Percentiles rank a stretch among this genome's conserved stretches.
Evolutionary conservation across 2,888 invertebrate species (phyloP).

Genomic region (Rhogogaster chlorosoma): DNA sequence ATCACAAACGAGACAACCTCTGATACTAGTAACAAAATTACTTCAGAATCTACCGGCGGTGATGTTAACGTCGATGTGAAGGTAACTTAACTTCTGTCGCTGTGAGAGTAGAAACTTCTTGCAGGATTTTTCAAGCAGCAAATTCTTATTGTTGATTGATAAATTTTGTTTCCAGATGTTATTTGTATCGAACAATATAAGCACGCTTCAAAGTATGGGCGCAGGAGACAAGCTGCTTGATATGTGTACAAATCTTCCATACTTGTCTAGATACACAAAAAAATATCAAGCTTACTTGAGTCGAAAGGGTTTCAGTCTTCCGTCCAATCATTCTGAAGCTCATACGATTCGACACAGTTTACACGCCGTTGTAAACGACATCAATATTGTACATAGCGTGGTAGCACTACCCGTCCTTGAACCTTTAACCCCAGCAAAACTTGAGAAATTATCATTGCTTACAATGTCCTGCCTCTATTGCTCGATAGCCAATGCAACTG

Average conservation of each 20-base stretch:
- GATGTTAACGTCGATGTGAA: constrained; percentile 78
- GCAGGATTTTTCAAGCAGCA: constrained; percentile 3
- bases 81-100: constrained; percentile 68
- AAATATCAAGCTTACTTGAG: constrained; percentile 83
- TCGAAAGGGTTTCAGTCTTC: constrained; percentile 84
- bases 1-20: constrained; percentile 77
- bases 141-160: background rate
- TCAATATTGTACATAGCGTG: constrained; percentile 90
- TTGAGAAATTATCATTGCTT: constrained; percentile 89
- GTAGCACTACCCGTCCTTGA: constrained; percentile 93
- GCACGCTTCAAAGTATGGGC: constrained; percentile 88
- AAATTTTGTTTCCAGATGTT: constrained; percentile 82
- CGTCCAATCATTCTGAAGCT: constrained; percentile 86
- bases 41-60: constrained; percentile 71
- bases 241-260: constrained; percentile 89
- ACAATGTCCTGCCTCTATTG: constrained; percentile 92
- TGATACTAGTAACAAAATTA: constrained; percentile 77
- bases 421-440: constrained; percentile 91
- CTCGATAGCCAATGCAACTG: constrained; percentile 86
- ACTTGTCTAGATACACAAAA: constrained; percentile 82
- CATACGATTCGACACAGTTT: constrained; percentile 87
- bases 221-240: constrained; percentile 91
- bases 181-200: constrained; percentile 88
- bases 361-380: constrained; percentile 90
- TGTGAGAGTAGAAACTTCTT: constrained; percentile 10